These are phyloP conservation scores for Perodicticus potto DNA, from an alignment of 2,797 vertebrate genomes.

Conservation along the genomic window DNA sequence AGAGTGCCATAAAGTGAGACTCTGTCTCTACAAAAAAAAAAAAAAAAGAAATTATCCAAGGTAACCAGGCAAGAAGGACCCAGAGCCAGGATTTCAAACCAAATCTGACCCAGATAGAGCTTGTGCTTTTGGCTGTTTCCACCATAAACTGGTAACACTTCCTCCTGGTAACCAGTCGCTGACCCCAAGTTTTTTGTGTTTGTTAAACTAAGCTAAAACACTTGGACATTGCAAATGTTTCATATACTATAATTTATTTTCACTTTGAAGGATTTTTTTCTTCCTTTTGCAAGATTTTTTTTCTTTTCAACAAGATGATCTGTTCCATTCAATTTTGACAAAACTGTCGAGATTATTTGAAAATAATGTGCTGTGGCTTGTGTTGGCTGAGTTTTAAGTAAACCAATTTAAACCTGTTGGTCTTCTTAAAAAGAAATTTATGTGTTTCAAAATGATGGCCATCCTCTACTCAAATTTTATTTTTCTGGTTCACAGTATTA, in stretches of 20 bases:
- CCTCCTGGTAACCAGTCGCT: neutral
- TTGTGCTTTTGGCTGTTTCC: neutral
- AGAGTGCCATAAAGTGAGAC: too few species aligned
- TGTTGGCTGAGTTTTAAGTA: constrained; percentile 43
- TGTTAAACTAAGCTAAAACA: neutral
- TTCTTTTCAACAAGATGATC: constrained; percentile 32
- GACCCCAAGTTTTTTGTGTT: neutral
- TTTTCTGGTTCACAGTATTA: neutral
- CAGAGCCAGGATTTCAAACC: neutral
- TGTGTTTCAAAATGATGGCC: constrained; percentile 2
- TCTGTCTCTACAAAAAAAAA: too few species aligned
- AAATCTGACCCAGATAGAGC: neutral
- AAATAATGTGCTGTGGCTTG: constrained; percentile 17
- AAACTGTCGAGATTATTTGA: neutral
- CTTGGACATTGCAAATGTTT: neutral
- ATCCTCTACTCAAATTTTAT: neutral
- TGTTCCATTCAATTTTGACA: neutral
- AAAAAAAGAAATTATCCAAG: too few species aligned
- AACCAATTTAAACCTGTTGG: neutral
- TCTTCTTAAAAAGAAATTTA: constrained; percentile 27
- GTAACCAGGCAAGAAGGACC: neutral
- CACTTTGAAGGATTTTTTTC: neutral
- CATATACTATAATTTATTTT: neutral
- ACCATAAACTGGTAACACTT: neutral
- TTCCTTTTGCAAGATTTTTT: neutral